Base-by-base conservation (phyloP, 1,140 invertebrate genomes). In the Gryon sp. region DNA sequence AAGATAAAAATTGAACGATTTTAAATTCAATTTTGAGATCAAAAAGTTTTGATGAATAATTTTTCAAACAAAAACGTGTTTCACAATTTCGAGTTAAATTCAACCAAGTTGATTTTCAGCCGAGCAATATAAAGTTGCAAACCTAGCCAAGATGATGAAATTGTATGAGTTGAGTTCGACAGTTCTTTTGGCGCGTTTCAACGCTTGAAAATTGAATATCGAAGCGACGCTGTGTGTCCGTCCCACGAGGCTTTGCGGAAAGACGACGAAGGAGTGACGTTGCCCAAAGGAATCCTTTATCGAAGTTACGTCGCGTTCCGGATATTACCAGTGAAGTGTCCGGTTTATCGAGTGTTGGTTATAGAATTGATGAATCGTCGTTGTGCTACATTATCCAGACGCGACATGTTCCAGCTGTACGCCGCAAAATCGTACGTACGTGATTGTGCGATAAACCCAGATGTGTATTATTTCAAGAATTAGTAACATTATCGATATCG, bases 361-460 rank as follows among this genome's bases (percentile, higher is more conserved):
- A 75, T 80, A 55, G 65, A 72, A 82, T 82, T 83, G 82, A 84
- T 76, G 70, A 83, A 82, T 82, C 52, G 72, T 57, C 34, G 57
- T n/a, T n/a, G n/a, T 18, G 40, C 16, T 57, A 34, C 46, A 55
- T 55, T 62, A 15, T 28, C 15, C 20, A 32, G 41, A 50, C 34
- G 7, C 16, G 38, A 53, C 32, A 62, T 41, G 20, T 19, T 22
- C 36, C n/a, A 40, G 26, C 16, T 48, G 24, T 30, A 22, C 6
- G n/a, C n/a, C n/a, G 19, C 16, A 1, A 20, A 18, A 28, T 43
- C 20, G 24, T 41, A 22, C 16, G 26, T 20, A 1, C 14, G 11
- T 30, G 28, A 9, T 28, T 28, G 7, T 9, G 20, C 15, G 7
- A 7, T 24, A 36, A 20, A 38, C 2, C 3, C 18, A 38, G n/a